Base-by-base conservation (phyloP, 1,140 invertebrate species). In the Archivesica marissinica region DNA sequence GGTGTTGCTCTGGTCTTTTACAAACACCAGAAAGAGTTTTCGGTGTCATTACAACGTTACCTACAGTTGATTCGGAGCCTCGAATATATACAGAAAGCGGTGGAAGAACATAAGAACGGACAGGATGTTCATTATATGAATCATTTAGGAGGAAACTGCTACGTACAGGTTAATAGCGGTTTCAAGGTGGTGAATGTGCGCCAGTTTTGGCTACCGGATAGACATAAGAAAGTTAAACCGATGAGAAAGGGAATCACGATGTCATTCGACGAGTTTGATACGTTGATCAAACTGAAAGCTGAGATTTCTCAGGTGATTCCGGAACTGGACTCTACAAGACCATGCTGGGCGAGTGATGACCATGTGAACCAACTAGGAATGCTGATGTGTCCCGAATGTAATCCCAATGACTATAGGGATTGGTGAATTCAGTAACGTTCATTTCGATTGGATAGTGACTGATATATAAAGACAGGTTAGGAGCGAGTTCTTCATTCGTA, bases 141-240 rank as follows among this genome's bases (percentile, higher is more conserved):
- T n/a, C 59, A 64, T 64, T 30, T 64, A 64, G 59, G 59, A 64
- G 59, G 59, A 3, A 64, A 64, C n/a, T 64, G 59, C 35, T 64
- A 64, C n/a, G 28, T 64, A 33, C 28, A 30, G 11, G 35, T 64
- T 30, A 64, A 25, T 6, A 20, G 6, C 6, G 59, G 28, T 30
- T 33, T 64, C 7, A 2, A 4, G 13, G 59, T 25, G 3, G 35
- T 64, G 2, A 30, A 64, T 20, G 15, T 64, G 6, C 28, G 59
- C 7, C 7, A 64, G 2, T 64, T 64, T 20, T 64, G 59, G 59
- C 3, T 64, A 20, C 59, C 59, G 2, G 59, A 64, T 6, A 20
- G 28, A 30, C 25, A 64, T 2, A 33, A 33, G 20, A 7, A 64
- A 64, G 28, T 64, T 30, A 64, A 64, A 64, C 4, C 59, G 13